Evolutionary conservation across 2,888 invertebrate species (phyloP), one percentile per base, ranked within the genome.

Genomic region (Tachina fera): DNA sequence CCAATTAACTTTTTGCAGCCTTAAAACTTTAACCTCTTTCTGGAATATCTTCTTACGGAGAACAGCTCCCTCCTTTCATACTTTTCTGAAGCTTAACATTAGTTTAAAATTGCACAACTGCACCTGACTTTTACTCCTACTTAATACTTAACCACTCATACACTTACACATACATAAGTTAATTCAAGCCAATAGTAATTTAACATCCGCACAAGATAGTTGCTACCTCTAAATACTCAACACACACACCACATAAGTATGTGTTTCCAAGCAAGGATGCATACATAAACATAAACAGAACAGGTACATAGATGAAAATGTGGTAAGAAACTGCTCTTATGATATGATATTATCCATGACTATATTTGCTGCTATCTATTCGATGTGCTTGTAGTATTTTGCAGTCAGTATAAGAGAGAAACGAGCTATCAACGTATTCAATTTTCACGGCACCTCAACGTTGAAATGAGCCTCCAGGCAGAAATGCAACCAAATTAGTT

Each of bases 401-500:
- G 6, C 31, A 31, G 1, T 5, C 13, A 78, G 13, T 47, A 63
- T 9, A 71, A 60, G 56, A 60, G 56, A 58, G 74, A 47, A 67
- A 75, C 19, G 45, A 79, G 61, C 70, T 63, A 86, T 41, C 79
- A 75, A 86, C 79, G 65, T 86, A 80, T 86, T 86, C 75, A 83
- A 86, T 86, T 86, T 86, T 76, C 83, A 76, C 79, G 75, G 86
- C 71, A 83, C 71, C 79, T 76, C 60, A 49, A 80, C 83, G 67
- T 71, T 83, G 79, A 86, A 83, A 86, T 83, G 86, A 86, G 86
- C 79, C 86, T 83, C 39, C 58, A 75, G 86, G 86, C 83, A 79
- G 16, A 83, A 86, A 83, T 86, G 83, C 86, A 83, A 86, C 83
- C 83, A 86, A 86, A 86, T 86, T 86, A 86, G 86, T 86, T 86